These are phyloP conservation scores for Mirounga angustirostris DNA, from an alignment of 2,113 vertebrate species.

Conservation along the genomic window DNA sequence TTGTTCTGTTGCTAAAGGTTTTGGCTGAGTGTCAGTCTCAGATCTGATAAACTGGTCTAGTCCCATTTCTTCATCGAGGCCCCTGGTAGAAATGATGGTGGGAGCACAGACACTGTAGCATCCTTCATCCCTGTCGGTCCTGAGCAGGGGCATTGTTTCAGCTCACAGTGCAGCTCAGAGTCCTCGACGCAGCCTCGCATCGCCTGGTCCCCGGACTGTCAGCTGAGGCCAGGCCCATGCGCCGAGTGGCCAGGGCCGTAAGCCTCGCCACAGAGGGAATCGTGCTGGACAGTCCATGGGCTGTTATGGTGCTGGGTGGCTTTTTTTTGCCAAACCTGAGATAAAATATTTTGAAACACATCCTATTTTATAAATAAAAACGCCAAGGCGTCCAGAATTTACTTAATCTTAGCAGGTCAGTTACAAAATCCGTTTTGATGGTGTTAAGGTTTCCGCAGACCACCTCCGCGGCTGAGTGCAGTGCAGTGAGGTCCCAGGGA, in stretches of 20 bases:
- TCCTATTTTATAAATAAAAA: background rate
- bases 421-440: fast-evolving
- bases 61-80: background rate
- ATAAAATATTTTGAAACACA: background rate
- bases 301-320: background rate
- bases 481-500: too few relatives aligned
- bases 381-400: fast-evolving
- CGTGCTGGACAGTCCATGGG: fast-evolving
- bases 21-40: background rate
- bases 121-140: background rate
- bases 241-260: fast-evolving
- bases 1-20: background rate
- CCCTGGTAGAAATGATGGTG: fast-evolving
- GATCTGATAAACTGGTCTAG: background rate
- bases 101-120: fast-evolving
- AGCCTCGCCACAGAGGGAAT: fast-evolving
- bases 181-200: background rate
- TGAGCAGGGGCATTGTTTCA: fast-evolving
- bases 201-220: background rate
- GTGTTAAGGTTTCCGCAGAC: fast-evolving
- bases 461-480: fast-evolving
- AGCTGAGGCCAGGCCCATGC: fast-evolving
- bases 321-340: background rate
- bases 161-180: background rate
- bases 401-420: background rate